Percentiles rank a stretch among this genome's conserved stretches.
These are phyloP conservation scores for Andrena bucephala DNA, from an alignment of 2,888 invertebrate genomes.

Conservation along the genomic window DNA sequence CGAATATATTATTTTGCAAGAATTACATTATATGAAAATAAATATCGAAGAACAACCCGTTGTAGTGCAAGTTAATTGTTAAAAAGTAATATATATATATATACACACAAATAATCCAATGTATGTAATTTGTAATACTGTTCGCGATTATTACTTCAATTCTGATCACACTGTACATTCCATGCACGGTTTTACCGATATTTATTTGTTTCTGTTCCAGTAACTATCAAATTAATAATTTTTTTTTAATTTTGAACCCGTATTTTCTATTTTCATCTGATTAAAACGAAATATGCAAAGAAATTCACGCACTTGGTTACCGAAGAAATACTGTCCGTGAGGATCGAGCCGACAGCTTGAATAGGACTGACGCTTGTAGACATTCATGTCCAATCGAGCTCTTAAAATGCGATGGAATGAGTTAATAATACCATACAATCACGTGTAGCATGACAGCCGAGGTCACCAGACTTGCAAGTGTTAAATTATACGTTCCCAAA, in stretches of 20 bases:
- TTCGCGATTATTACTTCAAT: background rate
- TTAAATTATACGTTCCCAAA: slow-evolving; percentile 25
- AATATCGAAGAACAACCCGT: too few relatives aligned
- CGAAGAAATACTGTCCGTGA: background rate
- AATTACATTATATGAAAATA: too few relatives aligned
- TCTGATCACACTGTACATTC: background rate
- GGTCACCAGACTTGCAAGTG: slow-evolving; percentile 10
- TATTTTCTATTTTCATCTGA: too few relatives aligned
- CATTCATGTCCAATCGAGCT: slow-evolving; percentile 25
- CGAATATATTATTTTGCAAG: too few relatives aligned
- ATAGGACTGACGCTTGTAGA: slow-evolving; percentile 42
- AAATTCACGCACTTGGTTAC: background rate
- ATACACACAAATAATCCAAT: too few relatives aligned
- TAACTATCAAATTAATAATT: background rate
- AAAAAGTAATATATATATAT: too few relatives aligned
- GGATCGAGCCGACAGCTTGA: slow-evolving; percentile 20
- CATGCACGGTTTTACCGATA: background rate
- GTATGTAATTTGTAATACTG: too few relatives aligned
- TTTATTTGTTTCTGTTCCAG: background rate
- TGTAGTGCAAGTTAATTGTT: too few relatives aligned
- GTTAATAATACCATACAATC: slow-evolving; percentile 29
- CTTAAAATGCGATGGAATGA: slow-evolving; percentile 36
- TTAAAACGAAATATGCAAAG: background rate
- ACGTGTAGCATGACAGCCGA: slow-evolving; percentile 42
- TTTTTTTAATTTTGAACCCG: background rate